phyloP scores from a whole-genome alignment of 1,140 invertebrate species.

The Cotesia glomerata region DNA sequence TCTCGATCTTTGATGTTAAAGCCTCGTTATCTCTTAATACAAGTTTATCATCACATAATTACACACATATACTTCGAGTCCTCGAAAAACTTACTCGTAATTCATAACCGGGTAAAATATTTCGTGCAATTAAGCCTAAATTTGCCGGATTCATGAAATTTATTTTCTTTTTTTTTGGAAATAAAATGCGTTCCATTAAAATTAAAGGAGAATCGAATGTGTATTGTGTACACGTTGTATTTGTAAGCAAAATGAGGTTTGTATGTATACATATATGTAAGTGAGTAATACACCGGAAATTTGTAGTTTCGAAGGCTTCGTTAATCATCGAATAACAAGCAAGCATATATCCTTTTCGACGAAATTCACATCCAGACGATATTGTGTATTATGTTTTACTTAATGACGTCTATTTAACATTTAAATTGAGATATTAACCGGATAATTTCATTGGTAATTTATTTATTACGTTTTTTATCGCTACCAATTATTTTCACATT shows the following conservation, averaged over 20 bases:
- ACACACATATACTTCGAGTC: slow-evolving; percentile 2
- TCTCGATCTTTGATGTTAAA: no score
- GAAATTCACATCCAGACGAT: not conserved
- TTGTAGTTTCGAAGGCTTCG: slow-evolving; percentile 3
- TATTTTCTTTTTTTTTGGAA: no score
- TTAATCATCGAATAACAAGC: not conserved
- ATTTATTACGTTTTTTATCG: no score
- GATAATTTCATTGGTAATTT: slow-evolving; percentile 8
- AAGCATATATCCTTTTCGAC: not conserved
- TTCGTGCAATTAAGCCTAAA: no score
- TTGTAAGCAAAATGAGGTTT: no score
- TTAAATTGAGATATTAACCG: slow-evolving; percentile 1
- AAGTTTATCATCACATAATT: slow-evolving; percentile 5
- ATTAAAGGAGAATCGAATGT: no score
- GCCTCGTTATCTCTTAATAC: no score
- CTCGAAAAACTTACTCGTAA: slow-evolving; percentile 3
- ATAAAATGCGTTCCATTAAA: no score
- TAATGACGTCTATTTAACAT: not conserved
- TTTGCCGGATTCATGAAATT: no score
- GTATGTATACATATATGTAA: not conserved
- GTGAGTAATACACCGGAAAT: not conserved
- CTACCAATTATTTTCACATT: no score
- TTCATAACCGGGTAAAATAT: no score
- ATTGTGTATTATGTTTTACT: not conserved
- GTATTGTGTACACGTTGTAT: no score